Base-by-base conservation (phyloP, 1,140 invertebrate species). In the Hestina assimilis region DNA sequence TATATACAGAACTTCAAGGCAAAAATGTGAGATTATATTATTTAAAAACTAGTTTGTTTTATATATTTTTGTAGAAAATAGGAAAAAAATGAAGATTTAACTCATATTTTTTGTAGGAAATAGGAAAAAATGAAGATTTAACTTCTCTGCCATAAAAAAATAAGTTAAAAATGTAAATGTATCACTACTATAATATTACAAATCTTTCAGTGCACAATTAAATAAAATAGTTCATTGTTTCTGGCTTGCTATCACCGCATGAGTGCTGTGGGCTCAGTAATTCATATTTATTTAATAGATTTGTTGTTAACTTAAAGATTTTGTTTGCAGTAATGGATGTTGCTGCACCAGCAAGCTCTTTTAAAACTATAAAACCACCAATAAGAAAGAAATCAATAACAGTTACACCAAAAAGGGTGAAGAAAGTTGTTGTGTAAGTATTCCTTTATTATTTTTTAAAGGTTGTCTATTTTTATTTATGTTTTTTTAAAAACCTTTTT, bases 241-340 rank as follows among this genome's bases (percentile, higher is more conserved):
- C n/a, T n/a, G n/a, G n/a, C n/a, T n/a, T n/a, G n/a, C n/a, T n/a
- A n/a, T n/a, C n/a, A n/a, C n/a, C n/a, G n/a, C n/a, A n/a, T n/a
- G n/a, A n/a, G n/a, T n/a, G n/a, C n/a, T n/a, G n/a, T n/a, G n/a
- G n/a, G n/a, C n/a, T n/a, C n/a, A 28, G 3, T n/a, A 28, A 28
- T 28, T n/a, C 1, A 28, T 28, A 9, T 5, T 17, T 46, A 6
- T 35, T 12, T 9, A 31, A 31, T 31, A 4, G 19, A 31, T 15
- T 15, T 26, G 35, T 38, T 11, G 0, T 47, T 31, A 17, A 31
- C 47, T 35, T 11, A 45, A 50, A 15, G 14, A 26, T 38, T 46
- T 33, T 28, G 51, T 53, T 69, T 72, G 21, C 29, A 83, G 79
- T 72, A 9, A 84, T 81, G 79, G 81, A 82, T 47, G 23, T 72